These are phyloP conservation scores for Engystomops pustulosus DNA, from an alignment of 2,113 vertebrate species.

Conservation along the genomic window DNA sequence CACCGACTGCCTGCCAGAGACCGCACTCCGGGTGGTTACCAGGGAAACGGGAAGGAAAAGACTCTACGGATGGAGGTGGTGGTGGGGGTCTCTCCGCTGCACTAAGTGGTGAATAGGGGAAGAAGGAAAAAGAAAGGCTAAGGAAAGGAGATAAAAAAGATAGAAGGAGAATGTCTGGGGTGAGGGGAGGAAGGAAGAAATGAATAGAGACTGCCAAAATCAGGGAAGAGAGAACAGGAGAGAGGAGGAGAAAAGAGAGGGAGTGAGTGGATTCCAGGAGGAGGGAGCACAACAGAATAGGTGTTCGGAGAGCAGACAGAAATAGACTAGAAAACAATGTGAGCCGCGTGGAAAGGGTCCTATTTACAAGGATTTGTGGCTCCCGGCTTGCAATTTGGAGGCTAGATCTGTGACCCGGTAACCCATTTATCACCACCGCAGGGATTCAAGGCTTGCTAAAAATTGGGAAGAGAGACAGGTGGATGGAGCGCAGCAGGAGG, in stretches of 20 bases:
- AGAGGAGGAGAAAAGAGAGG: background rate
- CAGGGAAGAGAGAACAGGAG: background rate
- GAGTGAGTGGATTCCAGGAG: background rate
- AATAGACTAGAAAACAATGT: conserved; percentile 46
- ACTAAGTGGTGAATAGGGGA: conserved; percentile 35
- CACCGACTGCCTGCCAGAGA: background rate
- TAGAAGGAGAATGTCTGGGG: background rate
- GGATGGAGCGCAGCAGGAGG: conserved; percentile 12
- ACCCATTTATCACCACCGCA: background rate
- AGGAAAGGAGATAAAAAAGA: background rate
- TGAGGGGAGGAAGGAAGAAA: background rate
- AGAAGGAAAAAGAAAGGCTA: background rate
- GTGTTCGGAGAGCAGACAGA: conserved; percentile 45
- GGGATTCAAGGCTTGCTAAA: background rate
- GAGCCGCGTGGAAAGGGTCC: background rate
- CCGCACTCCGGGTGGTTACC: background rate
- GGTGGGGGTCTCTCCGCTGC: conserved; percentile 3
- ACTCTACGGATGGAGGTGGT: background rate
- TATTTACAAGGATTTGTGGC: background rate
- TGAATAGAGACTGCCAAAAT: conserved; percentile 1
- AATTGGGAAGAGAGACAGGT: conserved; percentile 23
- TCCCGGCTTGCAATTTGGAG: background rate
- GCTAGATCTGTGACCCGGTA: conserved; percentile 32
- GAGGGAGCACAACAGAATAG: conserved; percentile 9
- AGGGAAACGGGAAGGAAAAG: conserved; percentile 32